Percentiles rank a stretch among this genome's conserved stretches.
Conservation (phyloP, 2,888 invertebrate species). For the Microdon myrmicae region DNA sequence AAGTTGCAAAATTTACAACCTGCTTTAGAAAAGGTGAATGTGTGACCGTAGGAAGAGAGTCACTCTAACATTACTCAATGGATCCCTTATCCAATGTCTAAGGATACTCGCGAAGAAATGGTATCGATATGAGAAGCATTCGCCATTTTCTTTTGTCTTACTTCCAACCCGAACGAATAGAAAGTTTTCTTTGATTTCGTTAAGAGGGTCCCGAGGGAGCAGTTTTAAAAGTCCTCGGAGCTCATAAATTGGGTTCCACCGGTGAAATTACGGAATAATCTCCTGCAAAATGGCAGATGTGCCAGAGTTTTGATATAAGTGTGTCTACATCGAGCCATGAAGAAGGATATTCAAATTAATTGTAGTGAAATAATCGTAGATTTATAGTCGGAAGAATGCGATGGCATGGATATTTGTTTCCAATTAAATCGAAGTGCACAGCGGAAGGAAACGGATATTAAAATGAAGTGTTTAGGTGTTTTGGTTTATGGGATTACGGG, state of each 20-base stretch:
- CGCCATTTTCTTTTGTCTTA: constrained; percentile 18
- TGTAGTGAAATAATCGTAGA: constrained; percentile 51
- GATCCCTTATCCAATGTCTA: constrained; percentile 16
- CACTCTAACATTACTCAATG: no score
- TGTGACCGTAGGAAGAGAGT: no score
- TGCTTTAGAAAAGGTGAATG: constrained; percentile 8
- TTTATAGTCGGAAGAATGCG: constrained; percentile 44
- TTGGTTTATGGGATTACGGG: constrained; percentile 42
- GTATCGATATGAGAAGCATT: constrained; percentile 3
- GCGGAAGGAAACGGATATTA: constrained; percentile 40
- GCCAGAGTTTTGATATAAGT: constrained; percentile 3
- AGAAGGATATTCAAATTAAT: constrained; percentile 43
- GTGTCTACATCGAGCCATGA: background rate
- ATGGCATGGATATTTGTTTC: constrained; percentile 50
- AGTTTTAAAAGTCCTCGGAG: constrained; percentile 46
- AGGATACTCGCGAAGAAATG: constrained; percentile 8
- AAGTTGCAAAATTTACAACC: constrained; percentile 49
- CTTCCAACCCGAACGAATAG: constrained; percentile 23
- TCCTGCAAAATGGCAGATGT: constrained; percentile 40
- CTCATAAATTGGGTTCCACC: constrained; percentile 45
- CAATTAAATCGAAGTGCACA: constrained; percentile 45
- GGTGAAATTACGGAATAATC: constrained; percentile 44
- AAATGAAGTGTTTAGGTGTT: constrained; percentile 35
- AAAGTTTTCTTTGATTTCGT: constrained; percentile 47
- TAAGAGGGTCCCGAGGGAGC: constrained; percentile 49